phyloP scores from a whole-genome alignment of 2,113 vertebrate genomes.

The Ictalurus furcatus region DNA sequence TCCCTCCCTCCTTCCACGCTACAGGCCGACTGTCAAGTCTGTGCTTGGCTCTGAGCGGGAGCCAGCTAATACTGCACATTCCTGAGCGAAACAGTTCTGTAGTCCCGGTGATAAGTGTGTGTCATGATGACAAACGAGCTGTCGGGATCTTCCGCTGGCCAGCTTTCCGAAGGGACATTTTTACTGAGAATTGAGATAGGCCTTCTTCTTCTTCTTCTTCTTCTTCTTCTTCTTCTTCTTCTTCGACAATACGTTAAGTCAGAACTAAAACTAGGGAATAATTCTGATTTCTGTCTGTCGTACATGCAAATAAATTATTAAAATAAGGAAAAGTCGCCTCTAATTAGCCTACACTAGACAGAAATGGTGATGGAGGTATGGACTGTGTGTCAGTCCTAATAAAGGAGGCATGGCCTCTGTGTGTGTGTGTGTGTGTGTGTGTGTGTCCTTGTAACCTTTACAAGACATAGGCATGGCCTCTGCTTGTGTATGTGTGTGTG shows the following conservation, averaged over 20 bases:
- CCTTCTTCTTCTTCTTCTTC: background rate
- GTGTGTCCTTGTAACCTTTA: background rate
- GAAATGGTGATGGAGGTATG: background rate
- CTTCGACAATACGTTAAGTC: background rate
- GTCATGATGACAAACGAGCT: conserved; percentile 18
- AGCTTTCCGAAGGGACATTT: background rate
- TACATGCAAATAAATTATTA: background rate
- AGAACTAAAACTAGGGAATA: background rate
- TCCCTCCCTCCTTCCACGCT: background rate
- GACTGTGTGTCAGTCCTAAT: background rate
- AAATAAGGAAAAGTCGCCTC: background rate
- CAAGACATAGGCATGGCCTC: background rate
- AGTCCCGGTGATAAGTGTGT: conserved; percentile 28
- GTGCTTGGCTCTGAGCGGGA: conserved; percentile 62
- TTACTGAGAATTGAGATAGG: background rate
- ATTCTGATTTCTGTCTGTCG: background rate
- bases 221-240: background rate
- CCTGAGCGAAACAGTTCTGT: conserved; percentile 61
- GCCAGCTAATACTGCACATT: conserved; percentile 66
- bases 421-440: background rate
- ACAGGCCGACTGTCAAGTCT: conserved; percentile 62
- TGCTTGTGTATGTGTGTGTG: background rate
- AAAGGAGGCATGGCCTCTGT: background rate
- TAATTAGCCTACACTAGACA: background rate
- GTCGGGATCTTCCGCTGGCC: conserved; percentile 1